Evolutionary conservation across 2,888 invertebrate species (phyloP), one percentile per base, ranked within the genome.

Genomic region (Phyllotreta cruciferae): DNA sequence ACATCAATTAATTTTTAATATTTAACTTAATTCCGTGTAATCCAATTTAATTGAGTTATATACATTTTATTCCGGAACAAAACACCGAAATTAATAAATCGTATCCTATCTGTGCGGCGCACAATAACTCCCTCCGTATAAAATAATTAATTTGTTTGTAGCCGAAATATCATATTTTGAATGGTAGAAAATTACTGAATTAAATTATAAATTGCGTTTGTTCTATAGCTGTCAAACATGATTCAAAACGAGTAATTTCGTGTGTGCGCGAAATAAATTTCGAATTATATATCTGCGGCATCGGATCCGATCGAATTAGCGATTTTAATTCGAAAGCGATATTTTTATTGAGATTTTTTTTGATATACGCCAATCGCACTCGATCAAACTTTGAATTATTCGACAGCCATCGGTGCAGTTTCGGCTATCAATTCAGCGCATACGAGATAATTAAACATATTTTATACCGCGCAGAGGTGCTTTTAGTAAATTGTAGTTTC

Each of bases 121-220:
- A 60, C 56, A 50, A 60, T 60, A 56, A 47, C 47, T 39, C 44
- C 13, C 41, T 56, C 52, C 11, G 11, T 14, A 62, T 60, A 54
- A 63, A 66, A 63, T 63, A 63, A 63, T 66, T 60, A 62, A 63
- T 66, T 63, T 60, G 11, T 39, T 13, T 47, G 47, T 45, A 50
- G 36, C 55, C 57, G 49, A 42, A 65, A 65, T 62, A 52, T 47
- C 41, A 62, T 62, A 52, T 56, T 62, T 56, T 52, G 42, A 60
- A 63, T 56, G 52, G 56, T 54, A 63, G 54, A 54, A 52, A 66
- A 60, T 66, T 60, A 53, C 66, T 56, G 53, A 41, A 55, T 62
- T 66, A 47, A 62, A 60, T 56, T 63, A 60, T 60, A 60, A 66
- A 66, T 66, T 63, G 62, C 49, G 53, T 62, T 56, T 53, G 49